A percentile compares a stretch with the other conserved stretches of the same genome.
These are phyloP conservation scores for Lepidonotus clava DNA, from an alignment of 2,888 invertebrate species.

Conservation along the genomic window DNA sequence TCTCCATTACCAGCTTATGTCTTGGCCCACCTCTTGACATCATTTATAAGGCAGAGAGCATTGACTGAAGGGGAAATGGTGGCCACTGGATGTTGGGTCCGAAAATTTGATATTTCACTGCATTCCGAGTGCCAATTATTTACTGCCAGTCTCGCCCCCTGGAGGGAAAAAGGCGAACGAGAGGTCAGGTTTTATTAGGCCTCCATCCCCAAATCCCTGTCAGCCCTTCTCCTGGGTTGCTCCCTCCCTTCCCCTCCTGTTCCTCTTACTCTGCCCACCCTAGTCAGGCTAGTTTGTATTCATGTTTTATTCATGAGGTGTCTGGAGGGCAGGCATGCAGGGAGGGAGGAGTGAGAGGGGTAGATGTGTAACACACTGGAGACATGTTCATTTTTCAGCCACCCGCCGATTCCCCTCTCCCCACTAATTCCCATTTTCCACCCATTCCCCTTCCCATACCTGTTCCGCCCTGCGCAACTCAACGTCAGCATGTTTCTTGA, in stretches of 20 bases:
- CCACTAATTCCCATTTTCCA: background rate
- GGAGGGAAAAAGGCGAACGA: too few relatives aligned
- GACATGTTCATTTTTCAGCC: slow-evolving; percentile 39
- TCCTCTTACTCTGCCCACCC: background rate
- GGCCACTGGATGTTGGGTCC: too few relatives aligned
- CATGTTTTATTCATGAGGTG: slow-evolving; percentile 30
- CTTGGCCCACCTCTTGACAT: background rate
- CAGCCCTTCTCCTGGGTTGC: background rate
- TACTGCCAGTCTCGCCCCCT: too few relatives aligned
- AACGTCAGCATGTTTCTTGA: too few relatives aligned
- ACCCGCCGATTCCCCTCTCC: too few relatives aligned
- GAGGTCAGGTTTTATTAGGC: too few relatives aligned
- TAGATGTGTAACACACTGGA: background rate
- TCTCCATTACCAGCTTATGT: background rate
- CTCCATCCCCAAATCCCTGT: too few relatives aligned
- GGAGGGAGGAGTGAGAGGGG: background rate
- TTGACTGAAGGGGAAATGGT: too few relatives aligned
- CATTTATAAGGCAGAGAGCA: too few relatives aligned
- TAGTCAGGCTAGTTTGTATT: background rate
- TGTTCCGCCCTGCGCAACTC: too few relatives aligned
- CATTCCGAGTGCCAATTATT: too few relatives aligned
- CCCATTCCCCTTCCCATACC: background rate
- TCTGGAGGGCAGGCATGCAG: background rate
- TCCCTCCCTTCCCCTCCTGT: background rate
- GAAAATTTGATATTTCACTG: too few relatives aligned